Evolutionary conservation across 2,888 invertebrate species (phyloP), one percentile per base, ranked within the genome.

Genomic region (Tridacna gigas): DNA sequence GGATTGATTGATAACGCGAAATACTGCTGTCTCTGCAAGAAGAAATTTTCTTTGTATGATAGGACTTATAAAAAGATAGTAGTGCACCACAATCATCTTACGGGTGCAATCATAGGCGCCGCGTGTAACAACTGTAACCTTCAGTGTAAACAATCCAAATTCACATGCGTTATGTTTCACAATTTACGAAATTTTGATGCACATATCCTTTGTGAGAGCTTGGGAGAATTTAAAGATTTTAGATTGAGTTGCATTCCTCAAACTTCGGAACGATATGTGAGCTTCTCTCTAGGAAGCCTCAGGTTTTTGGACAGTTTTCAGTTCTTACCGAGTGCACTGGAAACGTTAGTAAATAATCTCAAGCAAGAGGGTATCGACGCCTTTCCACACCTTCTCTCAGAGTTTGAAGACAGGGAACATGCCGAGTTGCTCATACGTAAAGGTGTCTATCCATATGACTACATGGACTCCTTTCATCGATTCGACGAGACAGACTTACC

Each of bases 221-320:
- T 77, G 0, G 82, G 82, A 4, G 22, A 76, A 20, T 84, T 84
- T 37, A 82, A 84, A 77, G 47, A 77, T 15, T 15, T 67, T n/a
- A 51, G 15, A 51, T 25, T 85, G 22, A 25, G 25, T 37, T 79
- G 78, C 45, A 82, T 81, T 37, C 56, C 80, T 37, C 80, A 86
- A 25, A 84, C 79, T 65, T 75, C 75, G 69, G 83, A 84, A 67
- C 65, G 76, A 20, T 86, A 84, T 71, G 65, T 86, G 18, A 71
- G 77, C 45, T 84, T 87, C 79, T 80, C 84, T 20, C 48, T 86
- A 4, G 82, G 79, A 18, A 71, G 71, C 47, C 71, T 86, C 7
- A 48, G 84, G 26, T 84, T 86, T 82, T 51, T 86, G 12, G 86
- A 86, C 60, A 82, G 80, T 25, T 78, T 77, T 67, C 80, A 79